phyloP scores from a whole-genome alignment of 2,888 invertebrate genomes.

The Calameuta filiformis region DNA sequence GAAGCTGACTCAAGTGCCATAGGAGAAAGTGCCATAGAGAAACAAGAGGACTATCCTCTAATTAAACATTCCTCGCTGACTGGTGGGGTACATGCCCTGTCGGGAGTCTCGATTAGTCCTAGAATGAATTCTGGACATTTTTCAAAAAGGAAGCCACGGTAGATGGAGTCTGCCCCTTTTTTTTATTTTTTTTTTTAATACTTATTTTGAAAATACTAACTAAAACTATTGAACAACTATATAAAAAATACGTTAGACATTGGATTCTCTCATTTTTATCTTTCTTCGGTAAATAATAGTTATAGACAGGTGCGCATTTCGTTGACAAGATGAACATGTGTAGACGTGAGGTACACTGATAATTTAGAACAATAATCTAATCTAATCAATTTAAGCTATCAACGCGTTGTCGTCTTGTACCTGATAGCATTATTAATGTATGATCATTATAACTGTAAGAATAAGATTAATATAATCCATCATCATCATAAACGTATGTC shows the following conservation, averaged over 20 bases:
- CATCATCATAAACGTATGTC: not conserved
- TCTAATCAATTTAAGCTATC: not conserved
- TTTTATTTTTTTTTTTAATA: not conserved
- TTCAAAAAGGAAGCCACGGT: not conserved
- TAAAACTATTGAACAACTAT: not conserved
- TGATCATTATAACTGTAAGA: not conserved
- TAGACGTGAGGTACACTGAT: not conserved
- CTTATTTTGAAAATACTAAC: not conserved
- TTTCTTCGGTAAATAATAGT: not conserved
- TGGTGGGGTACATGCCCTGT: not conserved
- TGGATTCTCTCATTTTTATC: not conserved
- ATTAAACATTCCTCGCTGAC: not conserved
- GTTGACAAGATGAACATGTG: not conserved
- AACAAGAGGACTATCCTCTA: constrained; percentile 12
- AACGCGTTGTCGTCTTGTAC: not conserved
- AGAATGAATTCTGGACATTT: not conserved
- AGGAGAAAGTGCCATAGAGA: not conserved
- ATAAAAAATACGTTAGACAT: not conserved
- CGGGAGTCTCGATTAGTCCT: not conserved
- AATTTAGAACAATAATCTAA: not conserved
- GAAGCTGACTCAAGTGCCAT: constrained; percentile 57
- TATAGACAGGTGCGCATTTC: not conserved
- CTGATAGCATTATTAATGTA: not conserved
- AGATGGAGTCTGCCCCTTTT: not conserved
- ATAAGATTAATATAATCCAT: not conserved